Percentiles rank a stretch among this genome's conserved stretches.
Evolutionary conservation across 2,888 invertebrate genomes (phyloP).

Genomic region (Halictus quadricinctus): DNA sequence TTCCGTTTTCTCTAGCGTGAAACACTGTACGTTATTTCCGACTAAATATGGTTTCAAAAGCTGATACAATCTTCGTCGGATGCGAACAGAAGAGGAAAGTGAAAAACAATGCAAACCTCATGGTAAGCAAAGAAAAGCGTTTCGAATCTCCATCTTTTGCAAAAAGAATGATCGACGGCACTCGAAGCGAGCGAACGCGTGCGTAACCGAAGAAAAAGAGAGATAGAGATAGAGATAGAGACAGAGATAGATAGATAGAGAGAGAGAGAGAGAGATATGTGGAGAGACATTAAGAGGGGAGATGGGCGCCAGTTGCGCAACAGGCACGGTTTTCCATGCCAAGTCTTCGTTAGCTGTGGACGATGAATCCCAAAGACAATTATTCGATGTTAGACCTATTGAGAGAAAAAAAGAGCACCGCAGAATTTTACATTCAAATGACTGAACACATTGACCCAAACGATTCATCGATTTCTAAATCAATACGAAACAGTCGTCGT

Average conservation of each 20-base stretch:
- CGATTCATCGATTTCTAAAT: neutral
- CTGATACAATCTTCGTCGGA: neutral
- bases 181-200: neutral
- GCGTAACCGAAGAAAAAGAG: neutral
- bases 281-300: neutral
- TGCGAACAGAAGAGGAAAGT: neutral
- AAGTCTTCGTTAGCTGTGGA: slow-evolving; percentile 5
- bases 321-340: slow-evolving; percentile 34
- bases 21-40: neutral
- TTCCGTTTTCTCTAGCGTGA: neutral
- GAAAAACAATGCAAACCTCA: neutral
- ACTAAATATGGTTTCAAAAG: neutral
- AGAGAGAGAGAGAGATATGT: neutral
- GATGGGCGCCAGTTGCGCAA: slow-evolving; percentile 33
- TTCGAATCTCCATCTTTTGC: neutral
- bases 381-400: neutral
- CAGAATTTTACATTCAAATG: neutral
- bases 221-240: neutral
- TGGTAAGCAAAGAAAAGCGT: neutral
- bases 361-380: slow-evolving; percentile 52
- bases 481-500: slow-evolving; percentile 14
- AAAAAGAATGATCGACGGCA: neutral
- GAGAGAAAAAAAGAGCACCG: neutral
- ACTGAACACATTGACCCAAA: neutral
- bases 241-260: neutral